Conservation (phyloP, 2,797 vertebrate genomes). For the Coregonus ussuriensis region DNA sequence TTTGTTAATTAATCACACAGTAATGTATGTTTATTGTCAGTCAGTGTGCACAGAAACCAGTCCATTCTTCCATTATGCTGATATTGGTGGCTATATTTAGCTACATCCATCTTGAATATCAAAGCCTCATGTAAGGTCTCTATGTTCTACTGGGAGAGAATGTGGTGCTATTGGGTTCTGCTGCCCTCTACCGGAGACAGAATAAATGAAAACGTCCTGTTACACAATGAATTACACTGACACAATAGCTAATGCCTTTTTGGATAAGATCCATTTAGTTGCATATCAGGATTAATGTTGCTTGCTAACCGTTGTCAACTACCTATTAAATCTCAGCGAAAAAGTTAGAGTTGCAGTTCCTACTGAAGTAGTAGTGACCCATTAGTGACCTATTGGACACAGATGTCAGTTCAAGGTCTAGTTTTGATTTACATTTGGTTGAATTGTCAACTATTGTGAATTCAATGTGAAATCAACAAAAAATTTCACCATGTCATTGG, state of each 20-base stretch:
- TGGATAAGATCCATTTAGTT: not conserved
- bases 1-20: conserved; percentile 16
- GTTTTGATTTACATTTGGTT: too few relatives aligned
- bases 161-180: conserved; percentile 33
- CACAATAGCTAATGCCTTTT: not conserved
- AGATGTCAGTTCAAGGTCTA: too few relatives aligned
- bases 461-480: too few relatives aligned
- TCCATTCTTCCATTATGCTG: conserved; percentile 75
- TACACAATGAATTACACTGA: conserved; percentile 7
- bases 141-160: conserved; percentile 11
- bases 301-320: not conserved
- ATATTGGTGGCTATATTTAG: conserved; percentile 79
- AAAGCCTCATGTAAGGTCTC: conserved; percentile 65
- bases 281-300: not conserved
- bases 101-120: conserved; percentile 78
- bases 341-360: not conserved
- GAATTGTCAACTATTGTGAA: too few relatives aligned
- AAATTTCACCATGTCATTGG: too few relatives aligned
- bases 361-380: not conserved
- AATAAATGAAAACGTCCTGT: conserved; percentile 18
- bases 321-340: not conserved
- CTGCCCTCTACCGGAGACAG: conserved; percentile 69
- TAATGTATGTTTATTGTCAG: conserved; percentile 38
- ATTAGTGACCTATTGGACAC: not conserved
- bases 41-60: conserved; percentile 64